Evolutionary conservation across 2,113 vertebrate genomes (phyloP), one percentile per base, ranked within the genome.

Genomic region (Cinclus mexicanus): DNA sequence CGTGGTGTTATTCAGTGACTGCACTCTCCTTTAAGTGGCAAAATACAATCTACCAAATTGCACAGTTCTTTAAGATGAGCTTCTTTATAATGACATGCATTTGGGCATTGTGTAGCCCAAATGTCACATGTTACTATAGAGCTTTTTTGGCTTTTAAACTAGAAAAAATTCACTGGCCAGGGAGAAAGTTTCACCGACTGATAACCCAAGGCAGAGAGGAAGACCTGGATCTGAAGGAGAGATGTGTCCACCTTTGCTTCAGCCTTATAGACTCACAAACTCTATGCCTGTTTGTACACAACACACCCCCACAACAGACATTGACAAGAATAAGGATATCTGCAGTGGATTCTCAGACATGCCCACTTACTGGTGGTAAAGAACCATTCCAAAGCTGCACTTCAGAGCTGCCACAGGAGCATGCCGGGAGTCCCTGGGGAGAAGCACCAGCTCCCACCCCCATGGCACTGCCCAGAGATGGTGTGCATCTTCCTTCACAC

Each of bases 391-490:
- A 67, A 46, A 67, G 9, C 21, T 44, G 41, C 42, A 4, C 14
- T 1, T 46, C 55, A 46, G 26, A 69, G 39, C 39, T 61, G 55
- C 26, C 14, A 12, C 13, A 18, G 59, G 61, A 80, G 26, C 24
- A 15, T 1, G 3, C 29, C 1, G 0, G 29, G 18, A 68, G 29
- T 14, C 46, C 44, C 11, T 0, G 0, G 42, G 47, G 21, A 89
- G 56, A 39, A 59, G 60, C 16, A 50, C 6, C 65, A 55, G 61
- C 74, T 84, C 37, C 52, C 16, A 60, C 24, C 4, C 33, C 7
- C n/a, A 22, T 0, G 16, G 44, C 7, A 5, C 17, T 23, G 20
- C 77, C 41, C 1, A 0, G 39, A 71, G 49, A 35, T 0, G 0
- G 46, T 39, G 47, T 33, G 16, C 50, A 31, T 75, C 37, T 68